A percentile compares a stretch with the other conserved stretches of the same genome.
phyloP scores from a whole-genome alignment of 2,113 vertebrate species.

The Alectura lathami region DNA sequence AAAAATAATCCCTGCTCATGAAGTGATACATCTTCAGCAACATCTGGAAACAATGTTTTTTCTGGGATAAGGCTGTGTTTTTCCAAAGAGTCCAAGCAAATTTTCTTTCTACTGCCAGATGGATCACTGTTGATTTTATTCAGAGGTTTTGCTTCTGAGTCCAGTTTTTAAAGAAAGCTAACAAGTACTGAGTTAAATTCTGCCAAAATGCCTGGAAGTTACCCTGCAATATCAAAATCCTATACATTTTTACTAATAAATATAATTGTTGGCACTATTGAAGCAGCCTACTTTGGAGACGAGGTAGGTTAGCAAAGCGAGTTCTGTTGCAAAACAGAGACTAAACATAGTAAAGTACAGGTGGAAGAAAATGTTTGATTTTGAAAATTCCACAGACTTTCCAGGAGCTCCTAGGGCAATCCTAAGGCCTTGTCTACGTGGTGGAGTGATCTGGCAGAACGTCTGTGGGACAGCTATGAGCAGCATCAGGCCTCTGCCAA shows the following conservation, averaged over 20 bases:
- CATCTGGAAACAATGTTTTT: background rate
- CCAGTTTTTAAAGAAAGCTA: background rate
- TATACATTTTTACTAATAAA: background rate
- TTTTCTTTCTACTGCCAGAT: background rate
- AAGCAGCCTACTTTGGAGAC: background rate
- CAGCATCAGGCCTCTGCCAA: background rate
- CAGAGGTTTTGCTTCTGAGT: background rate
- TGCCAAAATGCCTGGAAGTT: background rate
- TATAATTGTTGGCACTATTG: background rate
- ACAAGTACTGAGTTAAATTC: background rate
- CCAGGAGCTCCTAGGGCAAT: background rate
- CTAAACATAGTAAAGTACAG: background rate
- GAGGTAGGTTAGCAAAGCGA: background rate
- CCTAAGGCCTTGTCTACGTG: background rate
- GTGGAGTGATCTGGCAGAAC: background rate
- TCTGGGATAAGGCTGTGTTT: background rate
- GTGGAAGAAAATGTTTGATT: background rate
- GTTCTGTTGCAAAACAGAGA: background rate
- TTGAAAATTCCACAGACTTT: background rate
- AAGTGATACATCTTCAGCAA: rapidly evolving
- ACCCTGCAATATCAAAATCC: background rate
- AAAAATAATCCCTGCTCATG: background rate
- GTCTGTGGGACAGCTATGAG: background rate
- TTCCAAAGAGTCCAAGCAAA: background rate
- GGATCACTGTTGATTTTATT: background rate